Conservation (phyloP, 2,113 vertebrate species). For the Chloropsis cyanopogon region DNA sequence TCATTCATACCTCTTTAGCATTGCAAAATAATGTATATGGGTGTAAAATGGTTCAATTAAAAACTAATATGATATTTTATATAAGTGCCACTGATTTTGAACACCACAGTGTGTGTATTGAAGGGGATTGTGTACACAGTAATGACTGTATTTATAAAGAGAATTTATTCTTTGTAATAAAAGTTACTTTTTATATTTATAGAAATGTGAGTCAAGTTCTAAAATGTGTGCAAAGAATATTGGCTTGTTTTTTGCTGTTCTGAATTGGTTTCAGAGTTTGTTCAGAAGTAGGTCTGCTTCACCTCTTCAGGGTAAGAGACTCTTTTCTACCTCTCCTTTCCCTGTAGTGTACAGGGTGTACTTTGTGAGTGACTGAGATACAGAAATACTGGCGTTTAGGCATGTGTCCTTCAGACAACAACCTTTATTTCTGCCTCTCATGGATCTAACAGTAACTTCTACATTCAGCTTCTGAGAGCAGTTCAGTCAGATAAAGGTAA, state of each 20-base stretch:
- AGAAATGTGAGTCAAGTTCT: slow-evolving; percentile 11
- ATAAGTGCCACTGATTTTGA: slow-evolving; percentile 25
- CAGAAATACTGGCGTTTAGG: background rate
- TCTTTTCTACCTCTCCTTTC: background rate
- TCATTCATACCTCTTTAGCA: background rate
- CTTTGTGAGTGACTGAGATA: background rate
- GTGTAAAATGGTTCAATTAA: background rate
- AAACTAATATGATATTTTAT: slow-evolving; percentile 5
- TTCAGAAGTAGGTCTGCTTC: background rate
- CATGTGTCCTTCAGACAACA: background rate
- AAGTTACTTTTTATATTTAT: slow-evolving; percentile 32
- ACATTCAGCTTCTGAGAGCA: background rate
- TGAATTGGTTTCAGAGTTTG: background rate
- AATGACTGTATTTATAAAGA: slow-evolving; percentile 65
- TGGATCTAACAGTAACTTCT: background rate
- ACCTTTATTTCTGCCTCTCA: background rate
- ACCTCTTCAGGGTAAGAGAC: background rate
- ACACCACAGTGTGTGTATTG: slow-evolving; percentile 10
- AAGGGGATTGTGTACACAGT: slow-evolving; percentile 39
- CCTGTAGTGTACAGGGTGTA: fast-evolving
- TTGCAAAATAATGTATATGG: background rate
- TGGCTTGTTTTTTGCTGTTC: background rate
- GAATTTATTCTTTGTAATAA: slow-evolving; percentile 72
- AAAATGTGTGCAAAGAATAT: slow-evolving; percentile 13
- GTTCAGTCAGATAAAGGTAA: background rate